Percentiles rank a stretch among this genome's conserved stretches.
These are phyloP conservation scores for Dolichoris vasculosae DNA, from an alignment of 1,140 invertebrate species.

Conservation along the genomic window DNA sequence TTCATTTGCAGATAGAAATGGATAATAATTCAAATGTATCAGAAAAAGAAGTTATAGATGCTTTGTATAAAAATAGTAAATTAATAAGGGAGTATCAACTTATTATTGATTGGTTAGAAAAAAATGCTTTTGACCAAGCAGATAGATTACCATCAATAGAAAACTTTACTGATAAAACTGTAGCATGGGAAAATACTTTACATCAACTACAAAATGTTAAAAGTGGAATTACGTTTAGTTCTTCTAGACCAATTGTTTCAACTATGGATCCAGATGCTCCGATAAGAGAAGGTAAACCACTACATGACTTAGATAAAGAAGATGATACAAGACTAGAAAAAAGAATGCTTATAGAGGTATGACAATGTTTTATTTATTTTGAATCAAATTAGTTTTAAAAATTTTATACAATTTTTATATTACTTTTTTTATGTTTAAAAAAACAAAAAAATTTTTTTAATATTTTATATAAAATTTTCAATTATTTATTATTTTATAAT, in stretches of 20 bases:
- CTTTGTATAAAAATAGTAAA: slow-evolving; percentile 79
- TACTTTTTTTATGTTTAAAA: too few relatives aligned
- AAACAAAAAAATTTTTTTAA: too few relatives aligned
- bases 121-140: slow-evolving; percentile 83
- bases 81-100: slow-evolving; percentile 86
- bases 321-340: slow-evolving; percentile 87
- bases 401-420: neutral
- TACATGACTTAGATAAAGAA: slow-evolving; percentile 92
- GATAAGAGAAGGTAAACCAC: slow-evolving; percentile 82
- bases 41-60: slow-evolving; percentile 79
- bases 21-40: slow-evolving; percentile 68
- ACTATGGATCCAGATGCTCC: slow-evolving; percentile 96
- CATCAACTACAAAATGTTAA: slow-evolving; percentile 82
- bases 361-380: slow-evolving; percentile 40
- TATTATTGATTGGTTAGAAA: slow-evolving; percentile 95
- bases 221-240: slow-evolving; percentile 75
- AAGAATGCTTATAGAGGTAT: slow-evolving; percentile 72
- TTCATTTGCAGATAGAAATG: slow-evolving; percentile 72
- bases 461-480: too few relatives aligned
- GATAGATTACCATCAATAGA: slow-evolving; percentile 79
- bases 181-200: slow-evolving; percentile 94
- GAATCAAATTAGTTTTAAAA: neutral
- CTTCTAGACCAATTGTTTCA: slow-evolving; percentile 79
- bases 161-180: slow-evolving; percentile 84
- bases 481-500: too few relatives aligned